Conservation (phyloP, 1,140 invertebrate genomes). For the Halesus radiatus region DNA sequence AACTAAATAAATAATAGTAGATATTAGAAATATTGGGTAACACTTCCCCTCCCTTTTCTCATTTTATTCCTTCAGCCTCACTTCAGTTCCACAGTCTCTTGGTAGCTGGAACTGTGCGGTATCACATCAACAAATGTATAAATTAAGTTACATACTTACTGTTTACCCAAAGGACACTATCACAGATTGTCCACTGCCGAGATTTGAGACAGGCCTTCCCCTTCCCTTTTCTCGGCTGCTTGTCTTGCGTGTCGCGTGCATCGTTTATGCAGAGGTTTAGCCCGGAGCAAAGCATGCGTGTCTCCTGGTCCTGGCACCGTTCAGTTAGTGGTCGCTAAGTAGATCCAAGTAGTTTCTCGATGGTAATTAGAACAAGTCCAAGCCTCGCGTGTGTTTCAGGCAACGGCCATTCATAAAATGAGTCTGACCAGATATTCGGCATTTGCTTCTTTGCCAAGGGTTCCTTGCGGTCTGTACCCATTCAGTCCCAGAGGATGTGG, state of each 20-base stretch:
- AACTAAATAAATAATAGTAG: too few species aligned
- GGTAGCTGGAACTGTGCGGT: too few species aligned
- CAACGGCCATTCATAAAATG: not conserved
- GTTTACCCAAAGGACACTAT: too few species aligned
- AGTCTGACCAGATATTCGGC: not conserved
- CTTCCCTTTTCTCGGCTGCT: not conserved
- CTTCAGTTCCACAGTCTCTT: too few species aligned
- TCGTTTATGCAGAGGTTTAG: not conserved
- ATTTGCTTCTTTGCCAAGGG: not conserved
- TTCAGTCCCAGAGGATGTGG: not conserved
- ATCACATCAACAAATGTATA: too few species aligned
- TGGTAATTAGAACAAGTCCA: constrained; percentile 2
- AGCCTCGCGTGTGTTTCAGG: not conserved
- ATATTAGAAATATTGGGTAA: too few species aligned
- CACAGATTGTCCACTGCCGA: too few species aligned
- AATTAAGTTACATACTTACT: too few species aligned
- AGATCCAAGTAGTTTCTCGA: not conserved
- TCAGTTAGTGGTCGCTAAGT: constrained; percentile 22
- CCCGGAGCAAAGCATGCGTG: not conserved
- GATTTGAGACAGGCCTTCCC: too few species aligned
- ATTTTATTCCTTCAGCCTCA: too few species aligned
- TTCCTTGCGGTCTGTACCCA: not conserved
- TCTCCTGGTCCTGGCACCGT: not conserved
- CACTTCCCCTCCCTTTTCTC: too few species aligned
- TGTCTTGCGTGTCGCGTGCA: not conserved